Base-by-base conservation (phyloP, 1,140 invertebrate genomes). In the Papilio aristodemus region DNA sequence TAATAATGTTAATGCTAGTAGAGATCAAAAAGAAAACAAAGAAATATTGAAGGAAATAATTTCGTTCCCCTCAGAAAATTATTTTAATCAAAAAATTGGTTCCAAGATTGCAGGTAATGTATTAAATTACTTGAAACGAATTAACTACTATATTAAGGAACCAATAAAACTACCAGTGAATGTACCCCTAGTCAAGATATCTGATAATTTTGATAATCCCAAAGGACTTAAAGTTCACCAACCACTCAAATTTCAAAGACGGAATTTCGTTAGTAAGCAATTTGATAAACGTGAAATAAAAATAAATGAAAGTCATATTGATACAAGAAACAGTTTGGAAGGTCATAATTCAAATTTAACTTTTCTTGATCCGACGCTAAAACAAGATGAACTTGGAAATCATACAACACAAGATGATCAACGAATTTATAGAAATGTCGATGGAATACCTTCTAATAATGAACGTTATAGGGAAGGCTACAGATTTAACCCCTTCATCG, bases 201-300 rank as follows among this genome's bases (percentile, higher is more conserved):
- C 83, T 38, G 90, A 92, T 70, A 68, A 72, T 14, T 90, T 80
- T 69, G 87, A 89, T 22, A 91, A 91, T 68, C 75, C 86, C 5
- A 85, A 82, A 77, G 14, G 80, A 22, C 71, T 54, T 63, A 88
- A 85, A 79, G 41, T 87, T 9, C 72, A 67, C 11, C 74, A 79
- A 59, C 75, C 84, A 19, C 43, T 72, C 13, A 78, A 80, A 70
- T 79, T 87, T 64, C 76, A 83, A 73, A 78, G 78, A 66, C 76
- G 66, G 68, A 82, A 76, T 71, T 73, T 78, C 27, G 70, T 75
- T 10, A 78, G 81, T 57, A 84, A 66, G 36, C 72, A 63, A 37
- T 74, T 73, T 19, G 71, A 73, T 43, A 71, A 85, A 77, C 76
- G 85, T 46, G 77, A 82, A 54, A 46, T 73, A 27, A 74, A 71